Evolutionary conservation across 1,140 invertebrate species (phyloP), one percentile per base, ranked within the genome.

Genomic region (Tetragonula clypearis): DNA sequence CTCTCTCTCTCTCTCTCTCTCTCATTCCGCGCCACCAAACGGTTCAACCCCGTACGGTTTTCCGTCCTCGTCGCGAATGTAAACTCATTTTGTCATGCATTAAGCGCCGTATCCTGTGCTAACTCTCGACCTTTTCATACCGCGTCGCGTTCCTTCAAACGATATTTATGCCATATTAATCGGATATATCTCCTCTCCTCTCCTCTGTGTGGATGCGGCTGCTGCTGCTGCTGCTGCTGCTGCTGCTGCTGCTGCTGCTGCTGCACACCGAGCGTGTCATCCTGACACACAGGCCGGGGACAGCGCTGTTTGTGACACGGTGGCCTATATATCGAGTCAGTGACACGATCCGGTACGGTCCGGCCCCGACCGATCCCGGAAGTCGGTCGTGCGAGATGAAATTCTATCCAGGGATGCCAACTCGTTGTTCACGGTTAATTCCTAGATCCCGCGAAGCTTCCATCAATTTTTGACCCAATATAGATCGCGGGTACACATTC

Each of bases 81-180:
- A 91, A 93, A 93, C 87, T 92, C 92, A 92, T 93, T 92, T 93
- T 92, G 90, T 91, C 91, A 88, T 91, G 87, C 85, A 92, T 89
- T 87, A 91, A 91, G 77, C 85, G 80, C 60, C 68, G 35, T 77
- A 69, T 68, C 41, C 77, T 65, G 30, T 30, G 72, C 76, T 30
- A 30, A 82, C 41, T 30, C 72, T 2, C 53, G 56, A 41, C 23
- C 55, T 21, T 35, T 9, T 21, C 65, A 6, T 11, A 21, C 19
- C 5, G n/a, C 77, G 79, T 77, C 80, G 80, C 77, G 66, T 86
- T 53, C 21, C 19, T n/a, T 77, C 82, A 87, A 89, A 89, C 85
- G 86, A 87, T 90, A 92, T 91, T 92, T 91, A 91, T 90, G 86
- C 86, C 89, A 86, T 88, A 87, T 91, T 92, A 91, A 92, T 92